A percentile compares a stretch with the other conserved stretches of the same genome.
Conservation (phyloP, 2,113 vertebrate genomes). For the Rattus norvegicus region GRCr8 NC_086029.1:22466001-22466500, state of each 20-base stretch:
- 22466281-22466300: slow-evolving; percentile 71
- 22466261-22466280: slow-evolving; percentile 62
- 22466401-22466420: slow-evolving; percentile 1
- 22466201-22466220: slow-evolving; percentile 75
- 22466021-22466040: slow-evolving; percentile 33
- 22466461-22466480: slow-evolving; percentile 50
- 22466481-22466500: slow-evolving; percentile 41
- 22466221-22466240: slow-evolving; percentile 70
- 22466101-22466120: slow-evolving; percentile 80
- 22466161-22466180: slow-evolving; percentile 70
- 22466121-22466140: slow-evolving; percentile 70
- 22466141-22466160: slow-evolving; percentile 77
- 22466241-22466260: slow-evolving; percentile 72
- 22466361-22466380: slow-evolving; percentile 40
- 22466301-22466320: slow-evolving; percentile 50
- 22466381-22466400: slow-evolving; percentile 29
- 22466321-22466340: slow-evolving; percentile 28
- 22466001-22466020: background rate
- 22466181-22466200: slow-evolving; percentile 78
- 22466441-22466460: slow-evolving; percentile 55
- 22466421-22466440: slow-evolving; percentile 59
- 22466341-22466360: background rate
- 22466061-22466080: slow-evolving; percentile 69
- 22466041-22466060: slow-evolving; percentile 54
- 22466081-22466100: slow-evolving; percentile 72